Conservation (phyloP, 2,888 invertebrate genomes). For the Tiliacea aurago region DNA sequence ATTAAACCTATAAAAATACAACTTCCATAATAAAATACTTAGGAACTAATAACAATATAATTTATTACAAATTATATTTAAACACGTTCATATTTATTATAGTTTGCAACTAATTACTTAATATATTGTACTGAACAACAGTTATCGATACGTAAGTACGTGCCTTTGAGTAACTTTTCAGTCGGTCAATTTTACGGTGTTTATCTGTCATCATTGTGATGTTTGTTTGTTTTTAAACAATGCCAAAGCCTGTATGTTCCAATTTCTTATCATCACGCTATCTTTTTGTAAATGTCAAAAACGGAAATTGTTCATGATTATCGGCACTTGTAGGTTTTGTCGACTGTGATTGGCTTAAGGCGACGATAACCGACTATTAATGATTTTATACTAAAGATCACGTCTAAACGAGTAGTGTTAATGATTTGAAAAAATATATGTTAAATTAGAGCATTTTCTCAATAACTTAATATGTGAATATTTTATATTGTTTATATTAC, state of each 20-base stretch:
- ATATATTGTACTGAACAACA: constrained; percentile 5
- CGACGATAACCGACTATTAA: too few relatives aligned
- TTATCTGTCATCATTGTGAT: constrained; percentile 9
- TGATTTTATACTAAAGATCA: too few relatives aligned
- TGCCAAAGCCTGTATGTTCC: constrained; percentile 23
- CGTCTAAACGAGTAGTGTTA: too few relatives aligned
- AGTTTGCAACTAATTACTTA: constrained; percentile 13
- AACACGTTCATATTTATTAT: constrained; percentile 2
- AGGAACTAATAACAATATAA: not conserved
- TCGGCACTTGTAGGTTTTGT: not conserved
- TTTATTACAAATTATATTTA: not conserved
- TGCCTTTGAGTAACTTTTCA: constrained; percentile 17
- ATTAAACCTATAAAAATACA: not conserved
- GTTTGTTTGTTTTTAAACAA: constrained; percentile 45
- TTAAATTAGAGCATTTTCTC: too few relatives aligned
- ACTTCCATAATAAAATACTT: not conserved
- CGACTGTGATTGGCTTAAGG: not conserved
- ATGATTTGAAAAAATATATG: too few relatives aligned
- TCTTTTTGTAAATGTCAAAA: not conserved
- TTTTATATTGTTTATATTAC: too few relatives aligned
- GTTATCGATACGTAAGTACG: constrained; percentile 32
- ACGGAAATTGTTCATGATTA: not conserved
- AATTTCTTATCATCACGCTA: constrained; percentile 5
- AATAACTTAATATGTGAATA: too few relatives aligned
- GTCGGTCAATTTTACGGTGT: constrained; percentile 15